Base-by-base conservation (phyloP, 2,113 vertebrate genomes). In the Leptobrachium ailaonicum region DNA sequence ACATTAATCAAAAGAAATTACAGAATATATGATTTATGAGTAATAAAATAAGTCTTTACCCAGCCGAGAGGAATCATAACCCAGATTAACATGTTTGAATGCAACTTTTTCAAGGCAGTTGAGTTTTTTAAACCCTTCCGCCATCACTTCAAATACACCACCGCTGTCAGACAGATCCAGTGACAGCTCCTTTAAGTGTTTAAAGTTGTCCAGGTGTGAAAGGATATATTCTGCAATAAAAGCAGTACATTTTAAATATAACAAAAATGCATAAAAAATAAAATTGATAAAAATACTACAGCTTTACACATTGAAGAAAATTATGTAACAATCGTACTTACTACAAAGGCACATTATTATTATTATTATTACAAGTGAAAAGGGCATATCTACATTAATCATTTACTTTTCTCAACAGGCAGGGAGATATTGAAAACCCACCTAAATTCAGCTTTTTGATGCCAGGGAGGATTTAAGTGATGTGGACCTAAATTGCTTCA, bases 141-240 rank as follows among this genome's bases (percentile, higher is more conserved):
- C 73, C 75, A 82, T 81, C 10, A 83, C 1, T 32, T 41, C 10
- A 41, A 66, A 32, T 11, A 41, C 64, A 45, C 54, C 32, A 12
- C 8, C 6, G n/a, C 53, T 13, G 14, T 20, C 13, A 40, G 32
- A 0, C 3, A 77, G 14, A 20, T 58, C 13, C 83, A 90, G 63
- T 44, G 71, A 86, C 1, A 88, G 32, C 77, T 89, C 83, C 70
- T 84, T 85, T 20, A 90, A 80, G 58, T 56, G 76, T 2, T 13
- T 47, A 6, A 87, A 86, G 68, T 84, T 86, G 66, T 87, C 83
- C 85, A 88, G 72, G 70, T 87, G 84, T 80, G 54, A 4, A 58
- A 86, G 66, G 42, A 88, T 58, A 60, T 60, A 66, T 1, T 82
- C 66, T 56, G 87, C 66, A 14, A 82, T 76, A 8, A 40, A 42